phyloP scores from a whole-genome alignment of 2,113 vertebrate species.

The Petrocephalus zakoni region DNA sequence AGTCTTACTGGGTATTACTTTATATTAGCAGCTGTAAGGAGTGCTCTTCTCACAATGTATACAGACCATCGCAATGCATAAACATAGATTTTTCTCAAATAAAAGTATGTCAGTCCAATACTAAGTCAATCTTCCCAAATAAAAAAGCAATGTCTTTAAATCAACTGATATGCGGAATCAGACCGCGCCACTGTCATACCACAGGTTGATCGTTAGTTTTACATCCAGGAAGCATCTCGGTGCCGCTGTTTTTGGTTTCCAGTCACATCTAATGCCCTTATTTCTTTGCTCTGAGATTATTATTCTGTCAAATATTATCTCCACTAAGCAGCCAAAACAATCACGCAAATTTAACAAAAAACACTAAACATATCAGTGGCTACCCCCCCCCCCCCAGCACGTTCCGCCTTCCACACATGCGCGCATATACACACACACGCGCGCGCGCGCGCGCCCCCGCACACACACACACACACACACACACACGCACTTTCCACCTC shows the following conservation, averaged over 20 bases:
- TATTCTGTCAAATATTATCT: constrained; percentile 26
- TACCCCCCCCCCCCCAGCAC: background rate
- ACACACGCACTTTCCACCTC: background rate
- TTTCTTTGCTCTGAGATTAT: constrained; percentile 38
- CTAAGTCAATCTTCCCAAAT: background rate
- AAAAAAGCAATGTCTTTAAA: constrained; percentile 9
- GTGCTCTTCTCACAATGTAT: background rate
- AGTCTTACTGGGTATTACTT: background rate
- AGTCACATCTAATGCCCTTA: constrained; percentile 40
- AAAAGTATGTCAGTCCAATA: background rate
- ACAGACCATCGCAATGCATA: background rate
- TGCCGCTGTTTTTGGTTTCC: constrained; percentile 18
- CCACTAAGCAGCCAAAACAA: constrained; percentile 33
- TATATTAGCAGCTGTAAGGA: background rate
- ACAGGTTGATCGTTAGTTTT: constrained; percentile 23
- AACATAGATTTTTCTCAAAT: background rate
- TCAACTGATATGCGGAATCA: constrained; percentile 27
- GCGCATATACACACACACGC: background rate
- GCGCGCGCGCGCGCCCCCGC: background rate
- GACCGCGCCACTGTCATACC: constrained; percentile 31
- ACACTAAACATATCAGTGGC: constrained; percentile 10
- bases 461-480: background rate
- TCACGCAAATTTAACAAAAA: constrained; percentile 30
- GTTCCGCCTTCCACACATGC: background rate
- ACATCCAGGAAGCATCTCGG: background rate